Conservation (phyloP, 2,888 invertebrate species). For the Lysandra coridon region DNA sequence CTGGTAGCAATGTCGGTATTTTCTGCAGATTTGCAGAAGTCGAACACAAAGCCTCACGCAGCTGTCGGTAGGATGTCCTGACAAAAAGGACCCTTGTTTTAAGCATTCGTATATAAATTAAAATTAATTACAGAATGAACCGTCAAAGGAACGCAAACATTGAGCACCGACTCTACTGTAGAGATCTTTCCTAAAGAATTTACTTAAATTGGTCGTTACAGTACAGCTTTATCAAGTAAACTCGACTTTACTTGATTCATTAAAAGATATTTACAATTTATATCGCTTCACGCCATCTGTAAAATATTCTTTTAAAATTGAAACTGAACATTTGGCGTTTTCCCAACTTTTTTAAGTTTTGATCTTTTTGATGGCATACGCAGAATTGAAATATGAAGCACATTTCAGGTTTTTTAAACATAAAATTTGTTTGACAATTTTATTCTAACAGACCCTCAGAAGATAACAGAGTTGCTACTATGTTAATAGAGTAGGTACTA, state of each 20-base stretch:
- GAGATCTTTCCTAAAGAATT: background rate
- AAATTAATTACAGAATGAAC: conserved; percentile 13
- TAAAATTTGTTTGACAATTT: background rate
- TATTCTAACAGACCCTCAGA: too few relatives aligned
- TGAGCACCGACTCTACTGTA: background rate
- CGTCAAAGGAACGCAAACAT: conserved; percentile 15
- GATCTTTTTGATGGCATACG: background rate
- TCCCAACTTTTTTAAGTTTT: background rate
- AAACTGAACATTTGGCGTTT: background rate
- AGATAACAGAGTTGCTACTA: background rate
- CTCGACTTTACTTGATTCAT: background rate
- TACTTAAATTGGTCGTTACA: background rate
- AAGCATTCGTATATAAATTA: background rate
- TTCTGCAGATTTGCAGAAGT: conserved; percentile 1
- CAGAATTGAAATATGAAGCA: background rate
- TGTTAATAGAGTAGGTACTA: background rate
- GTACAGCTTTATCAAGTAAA: background rate
- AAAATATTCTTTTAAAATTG: background rate
- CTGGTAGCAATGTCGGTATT: conserved; percentile 3
- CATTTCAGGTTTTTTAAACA: background rate
- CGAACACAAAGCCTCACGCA: background rate
- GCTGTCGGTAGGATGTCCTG: background rate
- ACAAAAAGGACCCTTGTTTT: background rate
- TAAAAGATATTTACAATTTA: background rate
- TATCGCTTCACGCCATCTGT: background rate